Base-by-base conservation (phyloP, 2,797 vertebrate genomes). In the Myiothlypis coronata region DNA sequence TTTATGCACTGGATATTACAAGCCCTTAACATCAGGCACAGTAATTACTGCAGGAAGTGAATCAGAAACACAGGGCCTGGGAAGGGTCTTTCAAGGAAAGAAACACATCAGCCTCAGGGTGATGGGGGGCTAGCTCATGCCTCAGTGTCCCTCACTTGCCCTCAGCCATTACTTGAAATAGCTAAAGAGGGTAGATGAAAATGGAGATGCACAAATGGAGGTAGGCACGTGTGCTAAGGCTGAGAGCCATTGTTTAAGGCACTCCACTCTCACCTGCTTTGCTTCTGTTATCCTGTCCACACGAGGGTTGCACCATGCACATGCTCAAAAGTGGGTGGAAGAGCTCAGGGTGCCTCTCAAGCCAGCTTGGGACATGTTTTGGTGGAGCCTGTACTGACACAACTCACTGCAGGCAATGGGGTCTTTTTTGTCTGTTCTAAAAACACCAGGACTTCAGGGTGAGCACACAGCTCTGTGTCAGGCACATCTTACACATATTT, bases 31-130 rank as follows among this genome's bases (percentile, higher is more conserved):
- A 47, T 50, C 55, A 81, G 61, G 50, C 39, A 46, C 1, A 3
- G 72, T 81, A 87, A 94, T 83, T 89, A 91, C 79, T 76, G 63
- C 26, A 95, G 76, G 79, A 91, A 72, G 53, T 12, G 35, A 83
- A 67, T 79, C 47, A 92, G 63, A 84, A 93, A 90, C 69, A 94
- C 12, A n/a, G 59, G 32, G 37, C 39, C 53, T 65, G 28, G 23
- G 20, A 34, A 34, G 44, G 61, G 49, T 83, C 65, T 92, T 78
- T 53, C 27, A 67, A 68, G 57, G 69, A 24, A 90, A 93, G 52
- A 67, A 91, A 56, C 47, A 23, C 19, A 55, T 46, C 59, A 63
- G 2, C 7, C n/a, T 56, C 43, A 6, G 8, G 43, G 14, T 13
- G 14, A 6, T 22, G 24, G 20, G 24, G 27, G 8, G 9, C 9